phyloP scores from a whole-genome alignment of 2,113 vertebrate genomes.

The Passer domesticus region DNA sequence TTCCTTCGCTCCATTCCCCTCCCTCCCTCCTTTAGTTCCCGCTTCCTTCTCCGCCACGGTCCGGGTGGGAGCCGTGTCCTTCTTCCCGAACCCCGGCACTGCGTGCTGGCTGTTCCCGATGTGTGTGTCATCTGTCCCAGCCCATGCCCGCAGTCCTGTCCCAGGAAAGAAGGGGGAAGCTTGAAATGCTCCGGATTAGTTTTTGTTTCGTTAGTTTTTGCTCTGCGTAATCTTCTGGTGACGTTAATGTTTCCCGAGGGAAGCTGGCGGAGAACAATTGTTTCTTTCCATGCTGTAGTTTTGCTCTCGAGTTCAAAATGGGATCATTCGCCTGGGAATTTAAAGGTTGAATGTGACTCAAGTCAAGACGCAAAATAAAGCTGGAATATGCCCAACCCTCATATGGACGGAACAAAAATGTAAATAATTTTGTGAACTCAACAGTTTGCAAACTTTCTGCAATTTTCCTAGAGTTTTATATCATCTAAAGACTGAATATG shows the following conservation, averaged over 20 bases:
- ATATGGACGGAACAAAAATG: background rate
- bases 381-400: background rate
- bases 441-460: background rate
- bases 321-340: background rate
- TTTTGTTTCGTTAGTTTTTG: background rate
- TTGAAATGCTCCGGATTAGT: background rate
- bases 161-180: background rate
- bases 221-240: background rate
- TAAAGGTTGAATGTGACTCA: background rate
- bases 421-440: background rate
- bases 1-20: background rate
- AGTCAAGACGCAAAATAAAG: background rate
- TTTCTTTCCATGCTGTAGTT: background rate
- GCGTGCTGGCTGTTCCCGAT: accelerated
- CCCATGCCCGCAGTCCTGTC: accelerated
- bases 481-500: background rate
- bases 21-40: too few relatives aligned
- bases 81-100: accelerated
- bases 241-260: background rate
- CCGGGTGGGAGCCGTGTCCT: background rate
- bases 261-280: background rate
- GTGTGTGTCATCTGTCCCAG: background rate
- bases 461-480: background rate
- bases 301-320: background rate
- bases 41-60: too few relatives aligned